Percentiles rank a stretch among this genome's conserved stretches.
These are phyloP conservation scores for Sericinus montela DNA, from an alignment of 2,888 invertebrate genomes.

Conservation along the genomic window DNA sequence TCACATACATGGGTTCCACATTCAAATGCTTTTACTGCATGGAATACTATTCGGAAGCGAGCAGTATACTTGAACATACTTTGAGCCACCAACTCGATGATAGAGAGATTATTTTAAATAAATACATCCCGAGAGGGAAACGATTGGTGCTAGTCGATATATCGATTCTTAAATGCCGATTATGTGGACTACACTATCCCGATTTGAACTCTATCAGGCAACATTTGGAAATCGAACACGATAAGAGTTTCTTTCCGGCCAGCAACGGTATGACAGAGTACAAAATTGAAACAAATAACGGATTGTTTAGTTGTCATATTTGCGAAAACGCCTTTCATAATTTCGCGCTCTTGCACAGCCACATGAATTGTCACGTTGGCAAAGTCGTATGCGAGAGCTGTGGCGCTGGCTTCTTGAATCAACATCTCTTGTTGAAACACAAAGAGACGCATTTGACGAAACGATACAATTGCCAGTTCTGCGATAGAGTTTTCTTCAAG, in stretches of 20 bases:
- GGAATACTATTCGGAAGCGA: constrained; percentile 39
- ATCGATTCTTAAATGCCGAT: constrained; percentile 42
- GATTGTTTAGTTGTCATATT: constrained; percentile 40
- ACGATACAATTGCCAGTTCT: constrained; percentile 44
- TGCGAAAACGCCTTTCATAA: constrained; percentile 38
- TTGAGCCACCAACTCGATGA: constrained; percentile 31
- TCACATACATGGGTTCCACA: constrained; percentile 47
- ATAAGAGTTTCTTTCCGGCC: constrained; percentile 32
- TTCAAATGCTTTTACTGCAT: constrained; percentile 54
- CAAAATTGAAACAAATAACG: constrained; percentile 37
- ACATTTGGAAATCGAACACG: constrained; percentile 39
- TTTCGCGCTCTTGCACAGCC: constrained; percentile 41
- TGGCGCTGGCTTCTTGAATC: constrained; percentile 46
- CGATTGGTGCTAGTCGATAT: constrained; percentile 46
- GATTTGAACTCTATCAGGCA: constrained; percentile 34
- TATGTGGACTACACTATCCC: constrained; percentile 31
- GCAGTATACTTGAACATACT: constrained; percentile 39
- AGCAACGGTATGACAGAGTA: constrained; percentile 52
- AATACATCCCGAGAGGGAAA: constrained; percentile 42
- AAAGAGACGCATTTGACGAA: constrained; percentile 38
- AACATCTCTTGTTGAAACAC: constrained; percentile 42
- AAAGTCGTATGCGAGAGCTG: constrained; percentile 55
- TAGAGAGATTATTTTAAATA: constrained; percentile 31
- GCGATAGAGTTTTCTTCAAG: constrained; percentile 56
- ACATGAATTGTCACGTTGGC: constrained; percentile 48